Conservation (phyloP, 2,113 vertebrate species). For the Chionis minor region DNA sequence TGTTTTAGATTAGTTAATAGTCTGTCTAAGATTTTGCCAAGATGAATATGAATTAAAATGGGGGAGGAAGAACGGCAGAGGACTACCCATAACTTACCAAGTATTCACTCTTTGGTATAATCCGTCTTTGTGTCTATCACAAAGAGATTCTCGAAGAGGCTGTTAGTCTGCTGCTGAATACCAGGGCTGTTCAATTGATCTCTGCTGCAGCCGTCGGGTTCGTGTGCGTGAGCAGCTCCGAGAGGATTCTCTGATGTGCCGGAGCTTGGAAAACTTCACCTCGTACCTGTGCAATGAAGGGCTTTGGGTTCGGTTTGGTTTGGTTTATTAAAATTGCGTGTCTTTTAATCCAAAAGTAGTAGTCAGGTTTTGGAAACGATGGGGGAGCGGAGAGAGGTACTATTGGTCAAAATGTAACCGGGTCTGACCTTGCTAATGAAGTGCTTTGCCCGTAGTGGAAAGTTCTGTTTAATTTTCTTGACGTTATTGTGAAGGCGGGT, state of each 20-base stretch:
- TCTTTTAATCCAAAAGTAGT: not conserved
- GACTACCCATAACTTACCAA: conserved; percentile 1
- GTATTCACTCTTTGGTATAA: not conserved
- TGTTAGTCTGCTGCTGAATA: not conserved
- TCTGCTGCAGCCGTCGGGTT: not conserved
- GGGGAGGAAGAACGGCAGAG: conserved; percentile 3
- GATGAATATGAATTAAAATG: conserved; percentile 20
- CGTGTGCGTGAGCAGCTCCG: not conserved
- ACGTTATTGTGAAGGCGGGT: not conserved
- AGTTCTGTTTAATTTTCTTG: not conserved
- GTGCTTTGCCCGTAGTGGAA: not conserved
- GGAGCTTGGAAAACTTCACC: not conserved
- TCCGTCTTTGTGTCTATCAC: conserved; percentile 46
- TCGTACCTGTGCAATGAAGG: accelerated
- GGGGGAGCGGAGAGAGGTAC: not conserved
- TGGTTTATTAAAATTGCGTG: accelerated
- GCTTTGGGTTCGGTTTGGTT: not conserved
- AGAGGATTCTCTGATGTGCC: not conserved
- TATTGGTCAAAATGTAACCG: accelerated
- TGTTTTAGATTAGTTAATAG: not conserved
- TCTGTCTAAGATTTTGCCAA: not conserved
- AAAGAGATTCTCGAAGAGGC: conserved; percentile 27
- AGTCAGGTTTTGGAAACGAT: not conserved
- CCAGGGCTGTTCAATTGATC: not conserved
- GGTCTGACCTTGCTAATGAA: not conserved